Percentiles rank a stretch among this genome's conserved stretches.
Conservation (phyloP, 1,140 invertebrate species). For the Campoletis sonorensis region DNA sequence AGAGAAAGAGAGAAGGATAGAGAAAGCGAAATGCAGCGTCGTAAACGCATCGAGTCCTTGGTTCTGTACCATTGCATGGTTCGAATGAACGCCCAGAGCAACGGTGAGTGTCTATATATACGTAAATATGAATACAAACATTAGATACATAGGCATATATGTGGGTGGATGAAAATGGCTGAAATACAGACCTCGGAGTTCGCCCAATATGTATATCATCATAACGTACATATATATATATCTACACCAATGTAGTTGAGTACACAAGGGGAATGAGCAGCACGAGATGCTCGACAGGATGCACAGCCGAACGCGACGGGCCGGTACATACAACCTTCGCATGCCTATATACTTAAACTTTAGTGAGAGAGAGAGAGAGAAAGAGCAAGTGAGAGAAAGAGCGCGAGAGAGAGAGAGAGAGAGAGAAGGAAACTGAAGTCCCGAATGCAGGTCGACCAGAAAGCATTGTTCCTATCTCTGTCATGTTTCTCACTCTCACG, state of each 20-base stretch:
- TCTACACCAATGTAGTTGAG: neutral
- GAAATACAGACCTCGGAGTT: slow-evolving; percentile 21
- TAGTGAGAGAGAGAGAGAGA: neutral
- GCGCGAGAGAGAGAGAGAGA: neutral
- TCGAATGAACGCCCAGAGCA: slow-evolving; percentile 21
- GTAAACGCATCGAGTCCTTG: slow-evolving; percentile 16
- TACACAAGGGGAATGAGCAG: slow-evolving; percentile 16
- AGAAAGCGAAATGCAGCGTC: neutral
- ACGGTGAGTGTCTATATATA: neutral
- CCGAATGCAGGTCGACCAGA: slow-evolving; percentile 50
- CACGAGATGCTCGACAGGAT: slow-evolving; percentile 39
- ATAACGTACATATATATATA: neutral
- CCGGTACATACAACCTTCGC: neutral
- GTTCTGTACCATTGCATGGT: slow-evolving; percentile 2
- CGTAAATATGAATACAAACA: neutral
- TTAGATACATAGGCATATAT: neutral
- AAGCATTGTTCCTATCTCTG: slow-evolving; percentile 37
- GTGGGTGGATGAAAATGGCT: slow-evolving; percentile 20
- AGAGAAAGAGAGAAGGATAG: neutral
- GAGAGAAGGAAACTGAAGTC: slow-evolving; percentile 19
- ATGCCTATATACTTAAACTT: neutral
- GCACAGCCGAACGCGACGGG: slow-evolving; percentile 37
- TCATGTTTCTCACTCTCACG: slow-evolving; percentile 18
- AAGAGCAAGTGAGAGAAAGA: slow-evolving; percentile 1
- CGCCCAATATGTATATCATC: neutral